Evolutionary conservation across 2,113 vertebrate genomes (phyloP).

Genomic region (Dasypus novemcinctus): DNA sequence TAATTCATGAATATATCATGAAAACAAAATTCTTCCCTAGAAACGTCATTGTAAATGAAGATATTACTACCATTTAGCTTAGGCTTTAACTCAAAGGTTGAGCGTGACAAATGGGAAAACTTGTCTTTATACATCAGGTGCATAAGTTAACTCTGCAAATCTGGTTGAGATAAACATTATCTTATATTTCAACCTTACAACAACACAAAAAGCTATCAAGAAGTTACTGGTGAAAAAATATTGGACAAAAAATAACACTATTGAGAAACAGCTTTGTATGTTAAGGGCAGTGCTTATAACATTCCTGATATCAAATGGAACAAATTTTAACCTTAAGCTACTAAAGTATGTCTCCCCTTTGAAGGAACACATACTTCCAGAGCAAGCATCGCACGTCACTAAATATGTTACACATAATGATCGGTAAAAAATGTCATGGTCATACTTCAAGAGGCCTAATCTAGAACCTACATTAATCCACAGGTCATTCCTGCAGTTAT

Average conservation of each 20-base stretch:
- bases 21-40: slow-evolving; percentile 67
- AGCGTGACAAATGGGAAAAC: slow-evolving; percentile 40
- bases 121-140: not conserved
- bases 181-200: slow-evolving; percentile 44
- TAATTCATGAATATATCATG: slow-evolving; percentile 61
- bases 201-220: not conserved
- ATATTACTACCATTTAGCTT: slow-evolving; percentile 41
- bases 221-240: slow-evolving; percentile 6
- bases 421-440: slow-evolving; percentile 86
- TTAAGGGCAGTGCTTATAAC: slow-evolving; percentile 27
- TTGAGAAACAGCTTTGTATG: not conserved
- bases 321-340: not conserved
- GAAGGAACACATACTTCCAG: not conserved
- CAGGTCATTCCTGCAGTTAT: slow-evolving; percentile 81
- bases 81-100: slow-evolving; percentile 22
- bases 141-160: slow-evolving; percentile 36
- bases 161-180: not conserved
- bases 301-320: not conserved
- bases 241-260: not conserved
- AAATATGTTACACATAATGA: slow-evolving; percentile 68
- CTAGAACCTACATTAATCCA: slow-evolving; percentile 88
- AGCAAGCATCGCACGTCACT: slow-evolving; percentile 13
- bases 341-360: not conserved
- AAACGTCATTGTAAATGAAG: slow-evolving; percentile 47
- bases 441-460: slow-evolving; percentile 82